Base-by-base conservation (phyloP, 2,888 invertebrate species). In the Liodrosophila aerea region DNA sequence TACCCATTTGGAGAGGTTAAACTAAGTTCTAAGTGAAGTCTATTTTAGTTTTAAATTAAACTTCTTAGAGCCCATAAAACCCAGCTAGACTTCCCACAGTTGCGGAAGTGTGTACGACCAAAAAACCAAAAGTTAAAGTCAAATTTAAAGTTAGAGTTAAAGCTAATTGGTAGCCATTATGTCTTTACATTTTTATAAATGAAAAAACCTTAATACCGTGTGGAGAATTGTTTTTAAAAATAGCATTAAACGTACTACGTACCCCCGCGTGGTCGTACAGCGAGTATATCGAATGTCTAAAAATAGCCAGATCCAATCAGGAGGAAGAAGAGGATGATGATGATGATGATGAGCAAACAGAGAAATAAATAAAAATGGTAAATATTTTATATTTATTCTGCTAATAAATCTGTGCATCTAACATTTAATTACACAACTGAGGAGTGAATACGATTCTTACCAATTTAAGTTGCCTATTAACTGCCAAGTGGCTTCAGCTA, bases 171-270 rank as follows among this genome's bases (percentile, higher is more conserved):
- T 54, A 40, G 63, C 65, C 61, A 77, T 84, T 73, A 75, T 64
- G 41, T 57, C 52, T 80, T 76, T 76, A 73, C 73, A 76, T 80
- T 76, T 80, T 76, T 75, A 76, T 75, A 66, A 76, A 83, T 83
- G 72, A 61, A 67, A 56, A 67, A 54, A 39, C 43, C 50, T 61
- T 73, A 62, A 73, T 62, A 57, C 50, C 33, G 44, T 51, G 62
- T 54, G 62, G 50, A 54, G 69, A 57, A 70, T 73, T 68, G 44
- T 40, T 50, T 51, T 68, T 62, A 73, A 70, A n/a, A 70, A 70
- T 73, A 73, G 73, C 41, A 43, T 34, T 49, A 12, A 39, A 12
- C 18, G 16, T 39, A 37, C 34, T 39, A 34, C 27, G 33, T 46
- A 46, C 30, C 22, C 11, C 47, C 43, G 40, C n/a, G 49, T 49